Conservation (phyloP, 2,888 invertebrate genomes). For the Pristionchus arcanus region DNA sequence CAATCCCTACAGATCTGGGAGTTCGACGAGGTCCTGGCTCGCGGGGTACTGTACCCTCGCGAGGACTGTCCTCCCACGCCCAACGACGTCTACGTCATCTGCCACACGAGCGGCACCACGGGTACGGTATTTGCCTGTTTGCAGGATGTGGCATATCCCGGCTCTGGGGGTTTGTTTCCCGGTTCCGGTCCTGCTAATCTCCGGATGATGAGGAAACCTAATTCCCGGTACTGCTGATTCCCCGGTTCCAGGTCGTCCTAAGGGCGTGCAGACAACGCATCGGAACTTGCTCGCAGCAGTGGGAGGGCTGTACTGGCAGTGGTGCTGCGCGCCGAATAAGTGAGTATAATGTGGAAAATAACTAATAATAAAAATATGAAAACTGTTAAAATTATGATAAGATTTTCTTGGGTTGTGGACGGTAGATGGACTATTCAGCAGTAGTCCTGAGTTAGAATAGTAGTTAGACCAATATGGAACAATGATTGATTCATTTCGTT, state of each 20-base stretch:
- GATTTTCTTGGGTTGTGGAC: no score
- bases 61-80: conserved; percentile 77
- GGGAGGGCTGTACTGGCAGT: conserved; percentile 71
- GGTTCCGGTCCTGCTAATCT: neutral
- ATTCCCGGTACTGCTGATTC: neutral
- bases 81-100: conserved; percentile 80
- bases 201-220: neutral
- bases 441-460: no score
- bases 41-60: conserved; percentile 64
- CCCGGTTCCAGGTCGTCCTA: conserved; percentile 87
- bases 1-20: conserved; percentile 60
- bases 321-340: conserved; percentile 67
- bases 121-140: conserved; percentile 83
- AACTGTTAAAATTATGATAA: no score
- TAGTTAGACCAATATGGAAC: no score
- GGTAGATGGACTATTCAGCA: no score
- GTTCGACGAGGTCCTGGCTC: conserved; percentile 62
- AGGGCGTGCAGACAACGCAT: conserved; percentile 97
- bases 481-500: no score
- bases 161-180: neutral
- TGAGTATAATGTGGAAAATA: neutral
- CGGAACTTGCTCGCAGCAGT: conserved; percentile 89
- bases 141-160: neutral
- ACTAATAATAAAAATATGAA: no score
- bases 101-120: conserved; percentile 84